A percentile compares a stretch with the other conserved stretches of the same genome.
These are phyloP conservation scores for Phlogophora meticulosa DNA, from an alignment of 2,888 invertebrate genomes.

Conservation along the genomic window DNA sequence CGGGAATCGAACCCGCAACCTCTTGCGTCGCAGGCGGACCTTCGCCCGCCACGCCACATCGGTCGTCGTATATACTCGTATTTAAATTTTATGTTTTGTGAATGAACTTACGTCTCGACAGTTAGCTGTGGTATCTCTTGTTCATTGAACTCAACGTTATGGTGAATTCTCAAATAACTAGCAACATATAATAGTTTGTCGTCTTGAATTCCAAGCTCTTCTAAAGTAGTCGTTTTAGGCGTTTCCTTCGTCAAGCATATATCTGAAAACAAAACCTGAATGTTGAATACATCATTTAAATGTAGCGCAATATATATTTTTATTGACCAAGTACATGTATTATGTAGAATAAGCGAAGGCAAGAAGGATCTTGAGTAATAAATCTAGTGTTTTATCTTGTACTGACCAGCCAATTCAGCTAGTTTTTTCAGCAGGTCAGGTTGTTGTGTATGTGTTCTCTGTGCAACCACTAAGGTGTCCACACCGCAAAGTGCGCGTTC, in stretches of 20 bases:
- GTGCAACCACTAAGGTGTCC: slow-evolving; percentile 43
- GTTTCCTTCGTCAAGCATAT: slow-evolving; percentile 40
- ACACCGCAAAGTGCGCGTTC: slow-evolving; percentile 58
- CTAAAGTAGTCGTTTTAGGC: slow-evolving; percentile 36
- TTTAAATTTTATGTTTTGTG: no score
- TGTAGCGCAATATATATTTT: no score
- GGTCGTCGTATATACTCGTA: no score
- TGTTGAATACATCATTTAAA: neutral
- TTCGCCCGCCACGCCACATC: no score
- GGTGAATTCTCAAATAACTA: slow-evolving; percentile 39
- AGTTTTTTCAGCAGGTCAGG: slow-evolving; percentile 60
- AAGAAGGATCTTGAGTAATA: no score
- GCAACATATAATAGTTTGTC: slow-evolving; percentile 41
- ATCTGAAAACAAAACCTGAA: slow-evolving; percentile 32
- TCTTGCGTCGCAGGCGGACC: no score
- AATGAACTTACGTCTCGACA: slow-evolving; percentile 47
- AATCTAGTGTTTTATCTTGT: no score
- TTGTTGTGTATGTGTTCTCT: neutral
- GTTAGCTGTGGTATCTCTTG: slow-evolving; percentile 26
- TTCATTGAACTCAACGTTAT: slow-evolving; percentile 45
- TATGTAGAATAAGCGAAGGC: no score
- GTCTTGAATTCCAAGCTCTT: slow-evolving; percentile 53
- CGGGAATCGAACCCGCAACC: no score
- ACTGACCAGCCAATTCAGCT: slow-evolving; percentile 58
- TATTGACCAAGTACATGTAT: no score